Base-by-base conservation (phyloP, 2,113 vertebrate genomes). In the Embiotoca jacksoni region DNA sequence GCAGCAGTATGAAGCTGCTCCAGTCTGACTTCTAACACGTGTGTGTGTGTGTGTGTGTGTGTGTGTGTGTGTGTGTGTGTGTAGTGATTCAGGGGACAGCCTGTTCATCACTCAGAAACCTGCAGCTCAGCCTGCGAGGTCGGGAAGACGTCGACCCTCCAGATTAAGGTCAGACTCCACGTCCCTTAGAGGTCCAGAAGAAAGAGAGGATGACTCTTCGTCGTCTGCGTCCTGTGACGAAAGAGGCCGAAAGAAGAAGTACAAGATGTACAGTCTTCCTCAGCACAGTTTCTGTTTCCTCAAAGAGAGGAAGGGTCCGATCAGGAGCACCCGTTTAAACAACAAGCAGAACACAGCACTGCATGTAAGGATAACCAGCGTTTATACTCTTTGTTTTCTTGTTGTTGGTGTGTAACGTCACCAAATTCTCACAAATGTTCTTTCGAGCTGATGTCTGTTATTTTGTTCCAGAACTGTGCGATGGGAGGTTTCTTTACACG, bases 61-160 rank as follows among this genome's bases (percentile, higher is more conserved):
- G 10, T 47, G 15, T 77, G 0, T 69, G 2, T 41, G 5, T 41
- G 31, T 3, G 30, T 67, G 13, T 79, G 11, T 86, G 32, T 47
- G 30, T 80, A 95, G 95, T 71, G 93, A 94, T 59, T 95, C 94
- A 0, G 92, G 70, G 5, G 88, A 94, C 65, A 92, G 91, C 61
- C 23, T 95, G 77, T 95, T 95, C 80, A 33, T 93, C 36, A 95
- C 94, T 7, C 94, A 95, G 74, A 56, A 49, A 31, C 54, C 71
- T 37, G 65, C 55, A 7, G 67, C 84, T 1, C n/a, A 72, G 59
- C 52, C 78, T 0, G 60, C 36, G 57, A 90, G 90, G 33, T 41
- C 65, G 76, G 8, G 14, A 7, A 39, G 47, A 11, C 5, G 7
- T 0, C 66, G 1, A 6, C 35, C 0, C 15, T 0, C 0, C 47